Conservation (phyloP, 2,113 vertebrate species). For the Grammomys surdaster region DNA sequence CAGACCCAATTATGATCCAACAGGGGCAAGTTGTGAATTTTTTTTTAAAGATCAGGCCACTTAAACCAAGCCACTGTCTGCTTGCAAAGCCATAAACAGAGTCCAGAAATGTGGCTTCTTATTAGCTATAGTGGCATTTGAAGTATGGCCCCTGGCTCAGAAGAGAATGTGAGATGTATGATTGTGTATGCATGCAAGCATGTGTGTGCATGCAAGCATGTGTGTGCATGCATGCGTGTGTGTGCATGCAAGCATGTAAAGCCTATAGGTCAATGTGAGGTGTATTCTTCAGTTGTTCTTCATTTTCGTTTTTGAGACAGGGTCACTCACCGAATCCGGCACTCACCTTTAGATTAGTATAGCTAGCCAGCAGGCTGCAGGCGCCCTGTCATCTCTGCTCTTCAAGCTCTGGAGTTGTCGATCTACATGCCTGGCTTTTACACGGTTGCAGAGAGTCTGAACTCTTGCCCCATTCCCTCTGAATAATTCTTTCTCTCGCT, state of each 20-base stretch:
- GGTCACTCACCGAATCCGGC: background rate
- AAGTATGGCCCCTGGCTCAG: background rate
- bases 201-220: background rate
- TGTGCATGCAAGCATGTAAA: background rate
- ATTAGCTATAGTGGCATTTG: background rate
- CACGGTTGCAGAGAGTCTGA: background rate
- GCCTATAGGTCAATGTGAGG: background rate
- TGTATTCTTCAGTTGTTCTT: background rate
- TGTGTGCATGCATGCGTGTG: no score
- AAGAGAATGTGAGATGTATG: background rate
- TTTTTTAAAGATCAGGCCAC: conserved; percentile 24
- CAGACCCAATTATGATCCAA: background rate
- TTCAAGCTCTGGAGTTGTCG: no score
- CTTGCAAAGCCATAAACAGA: background rate
- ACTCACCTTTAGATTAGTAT: background rate
- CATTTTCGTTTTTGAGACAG: background rate
- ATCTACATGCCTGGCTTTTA: background rate
- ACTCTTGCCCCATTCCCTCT: background rate
- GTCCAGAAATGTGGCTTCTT: background rate
- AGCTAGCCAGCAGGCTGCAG: background rate
- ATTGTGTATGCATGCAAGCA: background rate
- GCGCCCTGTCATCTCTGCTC: background rate
- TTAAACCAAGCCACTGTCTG: background rate
- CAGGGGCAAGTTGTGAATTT: background rate
- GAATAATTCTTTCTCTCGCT: background rate